Conservation (phyloP, 2,797 vertebrate genomes). For the Anabas testudineus region DNA sequence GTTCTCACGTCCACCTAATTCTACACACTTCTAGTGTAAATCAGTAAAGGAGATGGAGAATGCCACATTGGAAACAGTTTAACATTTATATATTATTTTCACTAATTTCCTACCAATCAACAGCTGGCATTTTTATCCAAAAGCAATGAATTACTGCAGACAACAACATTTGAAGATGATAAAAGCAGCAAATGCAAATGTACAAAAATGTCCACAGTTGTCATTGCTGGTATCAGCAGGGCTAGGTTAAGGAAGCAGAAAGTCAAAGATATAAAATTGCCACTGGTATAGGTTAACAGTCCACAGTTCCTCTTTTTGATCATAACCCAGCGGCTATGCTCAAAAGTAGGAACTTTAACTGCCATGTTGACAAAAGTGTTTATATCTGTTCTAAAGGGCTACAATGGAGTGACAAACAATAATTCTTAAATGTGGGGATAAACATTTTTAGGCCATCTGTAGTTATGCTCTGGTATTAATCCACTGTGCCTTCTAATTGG, state of each 20-base stretch:
- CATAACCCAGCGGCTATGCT: no score
- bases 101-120: not conserved
- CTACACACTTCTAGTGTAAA: not conserved
- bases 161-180: not conserved
- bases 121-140: no score
- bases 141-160: not conserved
- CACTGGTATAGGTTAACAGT: no score
- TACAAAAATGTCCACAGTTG: not conserved
- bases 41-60: not conserved
- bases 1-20: not conserved
- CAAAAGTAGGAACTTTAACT: not conserved
- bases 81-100: not conserved
- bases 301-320: no score
- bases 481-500: constrained; percentile 34
- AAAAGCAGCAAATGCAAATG: not conserved
- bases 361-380: not conserved
- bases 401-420: not conserved
- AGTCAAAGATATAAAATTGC: no score
- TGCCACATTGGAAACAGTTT: not conserved
- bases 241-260: no score
- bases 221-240: not conserved
- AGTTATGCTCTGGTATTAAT: constrained; percentile 23
- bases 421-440: no score
- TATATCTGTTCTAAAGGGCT: not conserved
- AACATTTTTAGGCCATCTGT: not conserved